Evolutionary conservation across 2,888 invertebrate species (phyloP), one percentile per base, ranked within the genome.

Genomic region (Zeuzera pyrina): DNA sequence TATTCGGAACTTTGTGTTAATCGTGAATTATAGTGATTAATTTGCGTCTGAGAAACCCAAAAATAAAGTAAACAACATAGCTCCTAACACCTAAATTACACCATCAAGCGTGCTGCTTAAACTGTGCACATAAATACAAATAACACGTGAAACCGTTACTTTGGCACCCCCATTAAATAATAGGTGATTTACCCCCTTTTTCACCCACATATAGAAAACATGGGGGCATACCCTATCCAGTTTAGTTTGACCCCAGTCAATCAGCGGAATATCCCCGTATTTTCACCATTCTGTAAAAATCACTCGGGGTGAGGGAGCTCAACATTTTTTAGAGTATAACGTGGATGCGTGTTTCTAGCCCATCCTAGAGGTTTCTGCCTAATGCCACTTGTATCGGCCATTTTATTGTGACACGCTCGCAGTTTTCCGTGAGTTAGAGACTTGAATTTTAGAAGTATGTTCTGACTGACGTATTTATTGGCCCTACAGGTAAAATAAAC

Each of bases 151-250:
- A 70, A 62, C 64, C 71, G 71, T 79, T 77, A 74, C 65, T 72
- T 72, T 72, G 66, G 69, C 77, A 77, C 78, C 79, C 76, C 73
- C 34, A 70, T 59, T 65, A 74, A 77, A 77, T 79, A 76, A 74
- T 74, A 70, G 74, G 71, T 71, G 73, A 77, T 74, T 72, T 66
- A 42, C 62, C 69, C 70, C 55, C 67, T 49, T n/a, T n/a, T 42
- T 52, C 51, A 38, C 61, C 58, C 61, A 57, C 60, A 54, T 55
- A 58, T 52, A 49, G 39, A 43, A 49, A 43, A 53, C n/a, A n/a
- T 47, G 41, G 41, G 8, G 21, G 11, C 14, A 22, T 28, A 7
- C n/a, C n/a, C n/a, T 28, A 45, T 42, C 78, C 71, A 70, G 41
- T 42, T 5, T 55, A 49, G 12, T 15, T 34, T 45, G 74, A 61